These are phyloP conservation scores for Charina bottae DNA, from an alignment of 2,113 vertebrate genomes.

Conservation along the genomic window DNA sequence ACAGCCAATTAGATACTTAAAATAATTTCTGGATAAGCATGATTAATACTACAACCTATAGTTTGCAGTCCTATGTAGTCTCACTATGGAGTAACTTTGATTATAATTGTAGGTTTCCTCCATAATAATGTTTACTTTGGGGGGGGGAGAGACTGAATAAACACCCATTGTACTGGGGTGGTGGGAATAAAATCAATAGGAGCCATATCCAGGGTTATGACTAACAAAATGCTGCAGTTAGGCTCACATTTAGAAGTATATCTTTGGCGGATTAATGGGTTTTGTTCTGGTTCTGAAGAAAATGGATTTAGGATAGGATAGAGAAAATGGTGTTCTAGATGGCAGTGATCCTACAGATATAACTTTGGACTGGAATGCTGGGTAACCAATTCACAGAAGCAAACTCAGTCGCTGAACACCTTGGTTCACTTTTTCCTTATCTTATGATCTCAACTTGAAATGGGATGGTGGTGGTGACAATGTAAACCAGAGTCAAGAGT, in stretches of 20 bases:
- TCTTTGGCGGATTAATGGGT: neutral
- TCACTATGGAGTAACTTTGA: neutral
- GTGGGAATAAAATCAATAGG: neutral
- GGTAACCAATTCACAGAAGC: constrained; percentile 1
- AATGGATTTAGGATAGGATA: neutral
- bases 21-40: neutral
- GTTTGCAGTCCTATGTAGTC: neutral
- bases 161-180: neutral
- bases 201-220: neutral
- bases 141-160: neutral
- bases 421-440: neutral
- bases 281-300: neutral
- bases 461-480: neutral
- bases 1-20: neutral
- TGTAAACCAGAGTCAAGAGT: neutral
- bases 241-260: neutral
- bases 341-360: neutral
- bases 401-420: neutral
- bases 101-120: neutral
- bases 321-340: neutral
- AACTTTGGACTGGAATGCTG: constrained; percentile 1
- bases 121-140: neutral
- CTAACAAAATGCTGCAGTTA: neutral
- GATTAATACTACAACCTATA: too few relatives aligned
- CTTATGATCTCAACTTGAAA: neutral